Conservation (phyloP, 1,140 invertebrate species). For the Octopus sinensis region DNA sequence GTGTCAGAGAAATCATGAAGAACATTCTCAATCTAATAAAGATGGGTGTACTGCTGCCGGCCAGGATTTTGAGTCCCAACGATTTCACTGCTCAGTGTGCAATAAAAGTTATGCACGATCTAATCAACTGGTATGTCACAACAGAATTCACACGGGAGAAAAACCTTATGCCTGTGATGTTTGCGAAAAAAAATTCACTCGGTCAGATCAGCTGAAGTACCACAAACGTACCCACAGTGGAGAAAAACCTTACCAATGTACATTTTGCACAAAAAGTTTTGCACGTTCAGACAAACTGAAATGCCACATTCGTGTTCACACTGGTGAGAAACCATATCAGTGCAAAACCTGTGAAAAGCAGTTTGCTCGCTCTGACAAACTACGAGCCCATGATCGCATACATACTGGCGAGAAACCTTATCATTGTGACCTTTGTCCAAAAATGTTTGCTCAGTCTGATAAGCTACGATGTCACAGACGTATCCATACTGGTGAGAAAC, state of each 20-base stretch:
- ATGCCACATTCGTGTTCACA: constrained; percentile 27
- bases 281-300: constrained; percentile 16
- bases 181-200: constrained; percentile 23
- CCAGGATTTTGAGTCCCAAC: too few relatives aligned
- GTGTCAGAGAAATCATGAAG: too few relatives aligned
- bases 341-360: constrained; percentile 22
- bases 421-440: constrained; percentile 47
- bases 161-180: constrained; percentile 22
- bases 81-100: too few relatives aligned
- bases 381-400: neutral
- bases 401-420: constrained; percentile 73
- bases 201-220: constrained; percentile 12
- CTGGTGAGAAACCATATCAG: constrained; percentile 31
- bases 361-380: constrained; percentile 16
- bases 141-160: too few relatives aligned
- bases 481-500: constrained; percentile 27
- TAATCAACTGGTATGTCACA: too few relatives aligned
- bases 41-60: too few relatives aligned
- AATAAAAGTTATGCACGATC: too few relatives aligned
- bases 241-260: constrained; percentile 49
- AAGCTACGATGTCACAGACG: neutral
- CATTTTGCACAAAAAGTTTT: constrained; percentile 46
- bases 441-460: constrained; percentile 56
- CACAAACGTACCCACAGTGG: constrained; percentile 48
- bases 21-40: too few relatives aligned